phyloP scores from a whole-genome alignment of 2,113 vertebrate genomes.

The zebrafish (Danio rerio) region DNA sequence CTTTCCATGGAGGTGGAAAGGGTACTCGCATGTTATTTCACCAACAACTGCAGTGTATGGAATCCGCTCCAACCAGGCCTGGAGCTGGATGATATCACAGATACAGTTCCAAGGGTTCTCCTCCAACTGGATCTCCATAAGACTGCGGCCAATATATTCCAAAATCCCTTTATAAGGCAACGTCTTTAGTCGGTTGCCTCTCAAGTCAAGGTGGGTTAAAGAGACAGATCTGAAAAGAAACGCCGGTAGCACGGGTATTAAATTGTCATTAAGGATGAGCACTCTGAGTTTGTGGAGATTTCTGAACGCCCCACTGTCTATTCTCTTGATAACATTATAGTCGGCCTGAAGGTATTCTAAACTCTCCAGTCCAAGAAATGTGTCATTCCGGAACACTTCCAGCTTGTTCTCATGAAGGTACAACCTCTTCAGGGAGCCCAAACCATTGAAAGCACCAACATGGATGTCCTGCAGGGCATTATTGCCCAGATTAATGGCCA shows the following conservation, averaged over 20 bases:
- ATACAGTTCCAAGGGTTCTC: constrained; percentile 99
- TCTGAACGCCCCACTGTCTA: constrained; percentile 95
- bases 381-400: constrained; percentile 96
- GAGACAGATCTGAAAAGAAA: constrained; percentile 97
- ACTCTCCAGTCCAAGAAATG: constrained; percentile 94
- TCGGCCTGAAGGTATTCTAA: constrained; percentile 96
- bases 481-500: constrained; percentile 98
- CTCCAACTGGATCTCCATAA: constrained; percentile 98
- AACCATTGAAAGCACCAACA: constrained; percentile 91
- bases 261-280: constrained; percentile 98
- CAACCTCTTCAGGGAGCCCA: constrained; percentile 90
- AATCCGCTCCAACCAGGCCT: constrained; percentile 94
- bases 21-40: constrained; percentile 96
- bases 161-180: constrained; percentile 92
- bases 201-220: constrained; percentile 96
- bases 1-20: constrained; percentile 97
- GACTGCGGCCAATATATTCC: constrained; percentile 93
- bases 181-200: constrained; percentile 95
- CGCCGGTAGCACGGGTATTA: constrained; percentile 92
- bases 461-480: constrained; percentile 98
- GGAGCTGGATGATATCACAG: constrained; percentile 92
- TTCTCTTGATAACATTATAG: constrained; percentile 97
- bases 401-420: constrained; percentile 98
- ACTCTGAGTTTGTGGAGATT: constrained; percentile 95
- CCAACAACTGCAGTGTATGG: constrained; percentile 96